These are phyloP conservation scores for Thysanoteuthis rhombus DNA, from an alignment of 2,888 invertebrate species.

Conservation along the genomic window DNA sequence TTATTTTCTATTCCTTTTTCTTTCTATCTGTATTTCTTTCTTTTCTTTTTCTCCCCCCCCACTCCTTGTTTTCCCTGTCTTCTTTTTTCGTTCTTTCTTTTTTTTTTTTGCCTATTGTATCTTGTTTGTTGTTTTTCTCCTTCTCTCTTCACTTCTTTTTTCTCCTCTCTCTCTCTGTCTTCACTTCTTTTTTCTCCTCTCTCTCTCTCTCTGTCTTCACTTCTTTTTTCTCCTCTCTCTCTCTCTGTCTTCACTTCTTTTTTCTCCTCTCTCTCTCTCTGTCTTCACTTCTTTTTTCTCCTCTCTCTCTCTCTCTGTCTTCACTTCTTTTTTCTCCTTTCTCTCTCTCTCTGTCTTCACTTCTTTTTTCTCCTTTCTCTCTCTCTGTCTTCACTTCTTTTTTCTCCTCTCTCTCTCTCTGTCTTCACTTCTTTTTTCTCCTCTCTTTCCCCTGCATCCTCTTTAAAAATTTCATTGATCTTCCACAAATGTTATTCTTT, in stretches of 20 bases:
- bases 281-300: accelerated
- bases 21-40: background rate
- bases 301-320: accelerated
- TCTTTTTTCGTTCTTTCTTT: background rate
- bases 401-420: background rate
- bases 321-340: too few relatives aligned
- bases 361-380: background rate
- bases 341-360: too few relatives aligned
- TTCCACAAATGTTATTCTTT: background rate
- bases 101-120: background rate
- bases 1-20: background rate
- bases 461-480: background rate
- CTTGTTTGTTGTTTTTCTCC: background rate
- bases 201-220: accelerated
- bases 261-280: accelerated
- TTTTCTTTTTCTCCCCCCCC: too few relatives aligned
- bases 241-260: accelerated
- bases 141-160: background rate
- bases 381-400: background rate
- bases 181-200: background rate
- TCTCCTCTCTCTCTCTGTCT: background rate
- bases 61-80: too few relatives aligned
- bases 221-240: background rate
- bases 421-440: background rate
- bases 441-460: background rate